A percentile compares a stretch with the other conserved stretches of the same genome.
Evolutionary conservation across 2,888 invertebrate species (phyloP).

Genomic region (Troides oblongomaculatus): DNA sequence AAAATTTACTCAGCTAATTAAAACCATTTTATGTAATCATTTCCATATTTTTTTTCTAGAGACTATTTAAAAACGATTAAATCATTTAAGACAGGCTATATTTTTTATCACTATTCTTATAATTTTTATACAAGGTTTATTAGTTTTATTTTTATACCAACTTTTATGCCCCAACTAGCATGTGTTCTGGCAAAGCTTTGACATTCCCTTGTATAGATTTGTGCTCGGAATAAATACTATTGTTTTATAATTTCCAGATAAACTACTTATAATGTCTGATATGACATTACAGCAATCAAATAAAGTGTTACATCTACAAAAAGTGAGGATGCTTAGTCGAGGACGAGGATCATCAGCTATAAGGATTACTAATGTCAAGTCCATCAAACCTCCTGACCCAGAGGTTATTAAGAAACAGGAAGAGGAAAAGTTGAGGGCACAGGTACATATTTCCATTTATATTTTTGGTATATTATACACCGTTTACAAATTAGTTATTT

Average conservation of each 20-base stretch:
- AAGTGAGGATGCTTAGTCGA: constrained; percentile 62
- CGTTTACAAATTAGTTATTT: neutral
- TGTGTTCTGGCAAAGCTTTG: neutral
- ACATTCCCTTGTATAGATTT: neutral
- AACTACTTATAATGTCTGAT: constrained; percentile 34
- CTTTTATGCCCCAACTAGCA: neutral
- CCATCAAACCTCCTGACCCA: constrained; percentile 63
- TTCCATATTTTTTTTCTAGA: too few species aligned
- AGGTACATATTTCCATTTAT: constrained; percentile 45
- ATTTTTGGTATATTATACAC: constrained; percentile 10
- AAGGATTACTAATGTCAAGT: constrained; percentile 66
- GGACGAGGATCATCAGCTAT: constrained; percentile 48
- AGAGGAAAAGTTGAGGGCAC: constrained; percentile 60
- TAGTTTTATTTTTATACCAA: neutral
- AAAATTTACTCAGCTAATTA: too few species aligned
- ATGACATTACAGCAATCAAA: constrained; percentile 53
- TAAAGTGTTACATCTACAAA: constrained; percentile 62
- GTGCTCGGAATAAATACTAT: neutral
- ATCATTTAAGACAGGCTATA: too few species aligned
- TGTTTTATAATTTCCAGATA: constrained; percentile 45
- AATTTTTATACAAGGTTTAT: too few species aligned
- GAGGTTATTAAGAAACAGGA: constrained; percentile 57
- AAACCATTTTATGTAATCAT: too few species aligned
- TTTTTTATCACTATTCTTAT: too few species aligned
- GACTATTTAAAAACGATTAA: too few species aligned